These are phyloP conservation scores for Drosophila nigritarsus DNA, from an alignment of 2,888 invertebrate species.

Conservation along the genomic window DNA sequence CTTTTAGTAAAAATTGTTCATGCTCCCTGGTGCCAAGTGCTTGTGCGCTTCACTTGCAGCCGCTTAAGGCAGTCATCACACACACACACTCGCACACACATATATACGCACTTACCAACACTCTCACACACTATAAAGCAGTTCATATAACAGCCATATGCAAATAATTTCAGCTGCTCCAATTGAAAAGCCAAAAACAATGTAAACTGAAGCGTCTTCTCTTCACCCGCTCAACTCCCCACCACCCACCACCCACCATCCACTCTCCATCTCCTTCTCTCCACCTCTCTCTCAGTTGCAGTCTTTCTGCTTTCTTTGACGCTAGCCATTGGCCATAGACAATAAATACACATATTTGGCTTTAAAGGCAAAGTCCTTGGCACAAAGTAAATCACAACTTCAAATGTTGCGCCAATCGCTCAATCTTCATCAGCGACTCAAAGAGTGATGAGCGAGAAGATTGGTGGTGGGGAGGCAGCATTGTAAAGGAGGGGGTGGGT, in stretches of 20 bases:
- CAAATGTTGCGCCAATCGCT: conserved; percentile 45
- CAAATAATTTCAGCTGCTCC: conserved; percentile 69
- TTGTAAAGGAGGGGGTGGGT: not conserved
- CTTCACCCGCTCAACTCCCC: not conserved
- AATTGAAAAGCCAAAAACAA: conserved; percentile 65
- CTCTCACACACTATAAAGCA: not conserved
- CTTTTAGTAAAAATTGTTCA: conserved; percentile 53
- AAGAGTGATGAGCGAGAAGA: not conserved
- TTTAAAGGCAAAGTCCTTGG: conserved; percentile 64
- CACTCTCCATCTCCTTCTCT: not conserved
- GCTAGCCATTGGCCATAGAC: conserved; percentile 50
- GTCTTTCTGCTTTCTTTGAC: not conserved
- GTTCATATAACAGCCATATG: conserved; percentile 57
- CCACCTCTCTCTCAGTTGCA: not conserved
- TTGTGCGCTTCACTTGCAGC: conserved; percentile 65
- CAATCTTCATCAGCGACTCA: conserved; percentile 71
- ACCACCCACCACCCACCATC: not conserved
- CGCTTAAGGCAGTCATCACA: conserved; percentile 59
- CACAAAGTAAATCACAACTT: conserved; percentile 62
- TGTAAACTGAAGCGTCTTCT: conserved; percentile 21
- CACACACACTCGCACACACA: conserved; percentile 10
- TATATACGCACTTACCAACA: conserved; percentile 10
- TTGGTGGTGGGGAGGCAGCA: not conserved
- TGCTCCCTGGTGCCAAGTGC: conserved; percentile 72
- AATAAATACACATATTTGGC: conserved; percentile 61